Evolutionary conservation across 1,140 invertebrate species (phyloP).

Genomic region (Sipha flava): DNA sequence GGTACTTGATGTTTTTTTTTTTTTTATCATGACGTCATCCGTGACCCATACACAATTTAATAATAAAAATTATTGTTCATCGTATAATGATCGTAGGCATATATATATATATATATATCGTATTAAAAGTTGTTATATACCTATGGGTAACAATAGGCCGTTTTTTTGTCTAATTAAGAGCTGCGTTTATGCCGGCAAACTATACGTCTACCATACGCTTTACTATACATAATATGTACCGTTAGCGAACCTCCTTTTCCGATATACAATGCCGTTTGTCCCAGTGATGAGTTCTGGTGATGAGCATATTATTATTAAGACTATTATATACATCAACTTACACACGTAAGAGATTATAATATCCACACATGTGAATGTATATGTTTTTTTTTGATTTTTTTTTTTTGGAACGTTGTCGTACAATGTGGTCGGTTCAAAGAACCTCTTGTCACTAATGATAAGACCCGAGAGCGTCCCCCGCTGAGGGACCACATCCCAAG

Average conservation of each 20-base stretch:
- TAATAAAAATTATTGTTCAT: constrained; percentile 18
- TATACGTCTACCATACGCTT: not conserved
- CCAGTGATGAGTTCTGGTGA: constrained; percentile 17
- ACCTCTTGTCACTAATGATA: not conserved
- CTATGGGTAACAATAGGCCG: constrained; percentile 6
- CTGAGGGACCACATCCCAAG: constrained; percentile 25
- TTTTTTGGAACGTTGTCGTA: constrained; percentile 13
- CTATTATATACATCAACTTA: constrained; percentile 3
- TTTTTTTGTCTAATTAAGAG: constrained; percentile 31
- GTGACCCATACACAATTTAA: not conserved
- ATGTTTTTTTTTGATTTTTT: too few relatives aligned
- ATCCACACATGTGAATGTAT: not conserved
- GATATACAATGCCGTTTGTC: constrained; percentile 28
- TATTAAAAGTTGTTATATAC: not conserved
- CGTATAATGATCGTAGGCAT: not conserved
- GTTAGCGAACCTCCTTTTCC: constrained; percentile 31
- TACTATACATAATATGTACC: not conserved
- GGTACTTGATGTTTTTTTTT: too few relatives aligned
- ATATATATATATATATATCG: not conserved
- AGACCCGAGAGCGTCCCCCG: not conserved
- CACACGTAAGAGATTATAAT: not conserved
- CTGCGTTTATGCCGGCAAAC: constrained; percentile 9
- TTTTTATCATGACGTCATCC: not conserved
- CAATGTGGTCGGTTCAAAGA: constrained; percentile 26
- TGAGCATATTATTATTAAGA: constrained; percentile 16